A percentile compares a stretch with the other conserved stretches of the same genome.
phyloP scores from a whole-genome alignment of 1,140 invertebrate species.

The Trinorchestia longiramus region DNA sequence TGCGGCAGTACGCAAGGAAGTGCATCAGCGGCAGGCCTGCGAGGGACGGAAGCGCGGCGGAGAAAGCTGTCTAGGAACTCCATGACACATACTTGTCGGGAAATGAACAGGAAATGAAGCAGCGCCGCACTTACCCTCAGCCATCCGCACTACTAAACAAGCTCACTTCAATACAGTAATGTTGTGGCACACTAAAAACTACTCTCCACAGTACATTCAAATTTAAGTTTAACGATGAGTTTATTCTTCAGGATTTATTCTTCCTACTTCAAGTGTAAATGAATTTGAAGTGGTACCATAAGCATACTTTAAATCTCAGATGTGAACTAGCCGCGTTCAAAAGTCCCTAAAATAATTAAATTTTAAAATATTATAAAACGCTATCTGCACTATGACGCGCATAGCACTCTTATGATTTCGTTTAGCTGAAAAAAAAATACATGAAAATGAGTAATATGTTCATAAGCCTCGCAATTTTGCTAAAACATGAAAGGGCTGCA shows the following conservation, averaged over 20 bases:
- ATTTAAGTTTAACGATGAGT: neutral
- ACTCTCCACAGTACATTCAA: neutral
- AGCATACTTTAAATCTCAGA: neutral
- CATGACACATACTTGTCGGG: conserved; percentile 50
- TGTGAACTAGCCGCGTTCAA: neutral
- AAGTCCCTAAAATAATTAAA: neutral
- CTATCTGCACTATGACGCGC: neutral
- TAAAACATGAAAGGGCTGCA: neutral
- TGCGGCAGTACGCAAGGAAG: conserved; percentile 26
- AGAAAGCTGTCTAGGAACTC: conserved; percentile 49
- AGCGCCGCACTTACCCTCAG: neutral
- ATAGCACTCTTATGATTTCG: neutral
- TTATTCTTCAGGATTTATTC: neutral
- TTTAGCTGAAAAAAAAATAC: neutral
- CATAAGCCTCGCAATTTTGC: neutral
- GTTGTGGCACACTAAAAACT: neutral
- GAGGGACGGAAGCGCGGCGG: conserved; percentile 14
- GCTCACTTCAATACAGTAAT: neutral
- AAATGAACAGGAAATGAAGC: conserved; percentile 52
- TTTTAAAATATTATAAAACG: neutral
- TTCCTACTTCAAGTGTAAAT: neutral
- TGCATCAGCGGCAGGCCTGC: neutral
- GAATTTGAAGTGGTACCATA: neutral
- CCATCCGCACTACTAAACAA: neutral
- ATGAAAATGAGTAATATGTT: neutral